These are phyloP conservation scores for Vombatus ursinus DNA, from an alignment of 2,113 vertebrate species.

Conservation along the genomic window DNA sequence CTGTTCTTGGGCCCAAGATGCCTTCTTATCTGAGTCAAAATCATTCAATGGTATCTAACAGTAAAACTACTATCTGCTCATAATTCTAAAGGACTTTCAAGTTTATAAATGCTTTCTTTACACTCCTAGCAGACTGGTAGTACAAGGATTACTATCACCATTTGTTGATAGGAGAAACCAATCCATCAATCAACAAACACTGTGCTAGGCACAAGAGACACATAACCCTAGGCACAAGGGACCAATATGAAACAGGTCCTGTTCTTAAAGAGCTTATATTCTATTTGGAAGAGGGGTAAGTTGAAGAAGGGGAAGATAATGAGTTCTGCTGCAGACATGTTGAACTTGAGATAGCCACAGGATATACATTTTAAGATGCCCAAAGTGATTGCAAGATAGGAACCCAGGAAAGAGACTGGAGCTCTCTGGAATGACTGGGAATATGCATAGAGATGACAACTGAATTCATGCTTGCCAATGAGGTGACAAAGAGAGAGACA, in stretches of 20 bases:
- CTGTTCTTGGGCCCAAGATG: background rate
- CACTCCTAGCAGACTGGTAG: background rate
- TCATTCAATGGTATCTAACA: background rate
- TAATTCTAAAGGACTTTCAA: background rate
- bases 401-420: background rate
- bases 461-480: background rate
- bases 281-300: background rate
- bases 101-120: background rate
- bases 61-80: background rate
- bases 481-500: background rate
- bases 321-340: background rate
- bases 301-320: background rate
- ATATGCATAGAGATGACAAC: background rate
- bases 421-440: background rate
- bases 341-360: background rate
- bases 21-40: background rate
- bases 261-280: background rate
- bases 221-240: background rate
- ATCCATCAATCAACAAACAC: background rate
- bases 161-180: background rate
- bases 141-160: background rate
- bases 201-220: background rate
- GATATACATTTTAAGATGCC: background rate
- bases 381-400: background rate
- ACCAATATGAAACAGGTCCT: background rate